Conservation (phyloP, 1,140 invertebrate species). For the Ectropis grisescens region DNA sequence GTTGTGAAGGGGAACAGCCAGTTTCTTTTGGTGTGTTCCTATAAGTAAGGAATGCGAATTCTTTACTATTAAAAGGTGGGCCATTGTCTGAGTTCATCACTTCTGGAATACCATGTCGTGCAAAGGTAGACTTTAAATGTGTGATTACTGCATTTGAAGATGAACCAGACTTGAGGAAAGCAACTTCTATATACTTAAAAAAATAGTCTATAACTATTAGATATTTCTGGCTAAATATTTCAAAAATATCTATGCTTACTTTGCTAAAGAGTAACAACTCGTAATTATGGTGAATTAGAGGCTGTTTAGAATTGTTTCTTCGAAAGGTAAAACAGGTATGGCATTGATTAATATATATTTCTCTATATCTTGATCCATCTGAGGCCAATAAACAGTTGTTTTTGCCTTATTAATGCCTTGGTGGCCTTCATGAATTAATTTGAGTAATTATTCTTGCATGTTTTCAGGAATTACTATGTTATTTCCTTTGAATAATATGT, state of each 20-base stretch:
- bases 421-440: slow-evolving; percentile 17
- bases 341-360: too few species aligned
- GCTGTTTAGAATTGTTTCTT: too few species aligned
- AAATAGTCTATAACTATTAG: slow-evolving; percentile 1
- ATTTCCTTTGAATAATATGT: slow-evolving; percentile 13
- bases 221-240: background rate
- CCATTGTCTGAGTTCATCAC: slow-evolving; percentile 9
- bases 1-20: too few species aligned
- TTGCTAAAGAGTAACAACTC: too few species aligned
- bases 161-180: background rate
- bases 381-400: slow-evolving; percentile 16
- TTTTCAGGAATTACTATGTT: slow-evolving; percentile 18
- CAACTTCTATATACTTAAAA: slow-evolving; percentile 1
- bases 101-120: slow-evolving; percentile 12
- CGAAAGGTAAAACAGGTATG: too few species aligned
- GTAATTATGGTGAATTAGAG: too few species aligned
- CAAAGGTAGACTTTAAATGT: slow-evolving; percentile 1
- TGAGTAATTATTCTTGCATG: slow-evolving; percentile 15
- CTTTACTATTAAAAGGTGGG: slow-evolving; percentile 9
- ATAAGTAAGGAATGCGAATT: too few species aligned
- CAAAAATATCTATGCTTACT: too few species aligned
- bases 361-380: slow-evolving; percentile 7
- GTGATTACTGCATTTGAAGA: background rate
- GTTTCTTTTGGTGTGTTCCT: too few species aligned
- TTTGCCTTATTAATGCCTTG: slow-evolving; percentile 10